These are phyloP conservation scores for Podotricha telesiphe DNA, from an alignment of 2,888 invertebrate genomes.

Conservation along the genomic window DNA sequence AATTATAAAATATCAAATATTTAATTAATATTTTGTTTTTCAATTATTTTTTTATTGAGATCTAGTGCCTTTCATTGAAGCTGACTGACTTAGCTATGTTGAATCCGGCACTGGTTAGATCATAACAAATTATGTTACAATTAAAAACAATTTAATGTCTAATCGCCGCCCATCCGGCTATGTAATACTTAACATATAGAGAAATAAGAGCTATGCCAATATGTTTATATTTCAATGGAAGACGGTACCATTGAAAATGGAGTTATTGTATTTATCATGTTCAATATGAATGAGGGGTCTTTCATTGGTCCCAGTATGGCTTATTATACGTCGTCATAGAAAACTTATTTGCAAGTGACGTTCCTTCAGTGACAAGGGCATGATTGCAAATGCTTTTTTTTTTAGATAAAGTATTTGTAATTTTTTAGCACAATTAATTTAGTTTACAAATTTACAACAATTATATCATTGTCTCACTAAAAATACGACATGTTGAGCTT, in stretches of 20 bases:
- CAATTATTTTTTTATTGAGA: constrained; percentile 11
- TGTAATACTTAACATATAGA: constrained; percentile 22
- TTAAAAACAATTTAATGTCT: constrained; percentile 10
- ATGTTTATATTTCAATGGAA: constrained; percentile 60
- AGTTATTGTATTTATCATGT: background rate
- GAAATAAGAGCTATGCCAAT: constrained; percentile 26
- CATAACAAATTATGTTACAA: constrained; percentile 13
- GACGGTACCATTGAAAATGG: constrained; percentile 55
- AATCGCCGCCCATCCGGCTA: constrained; percentile 26
- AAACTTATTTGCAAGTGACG: background rate
- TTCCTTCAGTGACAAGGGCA: too few relatives aligned
- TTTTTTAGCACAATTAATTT: too few relatives aligned
- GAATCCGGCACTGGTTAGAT: constrained; percentile 10
- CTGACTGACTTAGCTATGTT: background rate
- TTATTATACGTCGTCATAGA: background rate
- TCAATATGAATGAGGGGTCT: background rate
- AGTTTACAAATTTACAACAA: background rate
- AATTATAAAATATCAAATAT: background rate
- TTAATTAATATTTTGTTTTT: background rate
- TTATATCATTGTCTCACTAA: background rate
- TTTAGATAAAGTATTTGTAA: background rate
- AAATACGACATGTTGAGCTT: background rate
- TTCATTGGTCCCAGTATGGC: background rate
- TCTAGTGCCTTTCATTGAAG: background rate
- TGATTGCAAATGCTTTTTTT: too few relatives aligned